Conservation (phyloP, 2,888 invertebrate species). For the Pheosia gnoma region DNA sequence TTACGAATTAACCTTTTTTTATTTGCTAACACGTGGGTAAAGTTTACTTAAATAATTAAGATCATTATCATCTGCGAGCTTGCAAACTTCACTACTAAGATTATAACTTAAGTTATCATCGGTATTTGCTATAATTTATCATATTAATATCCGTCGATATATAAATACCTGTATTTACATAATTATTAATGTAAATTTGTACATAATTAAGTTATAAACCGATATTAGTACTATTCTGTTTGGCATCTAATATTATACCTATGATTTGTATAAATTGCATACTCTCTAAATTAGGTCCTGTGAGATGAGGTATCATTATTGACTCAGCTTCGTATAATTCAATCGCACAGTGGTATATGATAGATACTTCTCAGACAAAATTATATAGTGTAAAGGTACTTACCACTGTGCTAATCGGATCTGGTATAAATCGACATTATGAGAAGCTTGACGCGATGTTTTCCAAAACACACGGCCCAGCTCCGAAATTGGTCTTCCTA, state of each 20-base stretch:
- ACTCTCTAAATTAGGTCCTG: slow-evolving; percentile 16
- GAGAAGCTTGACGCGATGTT: too few relatives aligned
- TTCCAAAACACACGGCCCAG: slow-evolving; percentile 1
- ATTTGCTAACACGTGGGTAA: background rate
- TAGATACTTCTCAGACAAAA: background rate
- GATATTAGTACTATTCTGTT: slow-evolving; percentile 14
- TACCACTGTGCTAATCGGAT: too few relatives aligned
- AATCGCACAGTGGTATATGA: slow-evolving; percentile 23
- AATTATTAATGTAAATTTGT: slow-evolving; percentile 11
- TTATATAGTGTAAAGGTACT: background rate
- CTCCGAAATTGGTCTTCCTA: background rate
- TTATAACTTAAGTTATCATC: background rate
- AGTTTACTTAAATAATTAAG: background rate
- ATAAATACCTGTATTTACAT: slow-evolving; percentile 11
- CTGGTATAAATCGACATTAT: too few relatives aligned
- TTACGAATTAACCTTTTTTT: background rate
- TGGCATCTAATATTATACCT: slow-evolving; percentile 9
- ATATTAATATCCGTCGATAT: background rate
- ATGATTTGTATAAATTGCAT: slow-evolving; percentile 24
- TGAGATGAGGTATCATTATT: slow-evolving; percentile 18
- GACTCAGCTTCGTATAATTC: slow-evolving; percentile 26
- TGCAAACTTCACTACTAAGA: background rate
- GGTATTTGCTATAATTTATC: background rate
- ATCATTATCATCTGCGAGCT: background rate
- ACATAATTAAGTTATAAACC: slow-evolving; percentile 25